phyloP scores from a whole-genome alignment of 2,888 invertebrate genomes.

The Leptinotarsa haldemani region DNA sequence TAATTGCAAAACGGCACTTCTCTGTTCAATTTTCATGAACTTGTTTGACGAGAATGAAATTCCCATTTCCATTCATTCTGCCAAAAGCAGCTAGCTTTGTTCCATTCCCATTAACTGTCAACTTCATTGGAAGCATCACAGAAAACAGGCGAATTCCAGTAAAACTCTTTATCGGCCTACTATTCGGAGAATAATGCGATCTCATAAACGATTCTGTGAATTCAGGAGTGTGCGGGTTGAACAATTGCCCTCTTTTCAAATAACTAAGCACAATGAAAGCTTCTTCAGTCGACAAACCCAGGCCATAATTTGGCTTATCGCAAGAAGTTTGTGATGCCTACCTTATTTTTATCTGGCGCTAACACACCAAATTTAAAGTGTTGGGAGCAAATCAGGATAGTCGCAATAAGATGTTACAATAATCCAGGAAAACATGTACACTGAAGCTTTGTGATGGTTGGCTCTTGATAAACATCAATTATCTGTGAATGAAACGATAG shows the following conservation, averaged over 20 bases:
- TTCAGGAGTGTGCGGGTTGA: neutral
- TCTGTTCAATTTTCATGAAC: too few relatives aligned
- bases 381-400: too few relatives aligned
- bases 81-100: neutral
- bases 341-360: neutral
- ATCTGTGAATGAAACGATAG: too few relatives aligned
- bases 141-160: conserved; percentile 2
- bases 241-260: neutral
- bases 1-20: too few relatives aligned
- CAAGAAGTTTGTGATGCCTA: neutral
- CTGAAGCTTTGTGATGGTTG: too few relatives aligned
- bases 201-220: neutral
- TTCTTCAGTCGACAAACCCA: neutral
- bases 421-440: too few relatives aligned
- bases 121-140: neutral
- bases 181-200: neutral
- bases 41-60: neutral
- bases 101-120: neutral
- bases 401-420: too few relatives aligned
- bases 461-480: too few relatives aligned
- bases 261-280: neutral
- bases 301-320: neutral
- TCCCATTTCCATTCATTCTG: neutral
- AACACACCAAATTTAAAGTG: neutral
- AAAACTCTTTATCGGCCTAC: neutral